Evolutionary conservation across 2,888 invertebrate species (phyloP).

Genomic region (Piscicola geometra): DNA sequence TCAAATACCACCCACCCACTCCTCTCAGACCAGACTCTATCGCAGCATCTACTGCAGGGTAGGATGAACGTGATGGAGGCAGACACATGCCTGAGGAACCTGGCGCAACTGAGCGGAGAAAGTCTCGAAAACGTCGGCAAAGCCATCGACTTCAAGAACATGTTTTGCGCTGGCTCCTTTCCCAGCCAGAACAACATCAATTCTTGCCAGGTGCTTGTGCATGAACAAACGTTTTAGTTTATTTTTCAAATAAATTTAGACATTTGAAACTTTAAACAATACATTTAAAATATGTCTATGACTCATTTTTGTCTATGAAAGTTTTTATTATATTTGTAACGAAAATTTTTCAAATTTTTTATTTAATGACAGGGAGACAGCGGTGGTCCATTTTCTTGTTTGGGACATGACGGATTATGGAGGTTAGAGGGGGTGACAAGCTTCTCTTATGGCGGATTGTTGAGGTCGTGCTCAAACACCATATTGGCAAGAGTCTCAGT

Average conservation of each 20-base stretch:
- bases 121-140: not conserved
- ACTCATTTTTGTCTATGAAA: no score
- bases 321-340: no score
- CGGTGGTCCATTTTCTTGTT: not conserved
- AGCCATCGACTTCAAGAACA: not conserved
- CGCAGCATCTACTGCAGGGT: slow-evolving; percentile 17
- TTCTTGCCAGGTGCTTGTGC: not conserved
- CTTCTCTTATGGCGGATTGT: not conserved
- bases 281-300: no score
- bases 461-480: not conserved
- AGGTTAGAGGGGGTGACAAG: not conserved
- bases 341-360: not conserved
- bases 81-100: not conserved
- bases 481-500: not conserved
- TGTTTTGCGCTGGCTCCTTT: not conserved
- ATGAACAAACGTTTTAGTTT: no score
- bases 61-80: slow-evolving; percentile 17
- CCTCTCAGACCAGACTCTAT: not conserved
- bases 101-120: not conserved
- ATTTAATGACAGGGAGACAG: not conserved
- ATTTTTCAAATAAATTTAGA: no score
- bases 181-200: slow-evolving; percentile 2
- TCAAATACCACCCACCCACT: not conserved
- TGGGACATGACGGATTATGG: not conserved
- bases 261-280: no score